These are phyloP conservation scores for Alaudala cheleensis DNA, from an alignment of 2,113 vertebrate species.

Conservation along the genomic window DNA sequence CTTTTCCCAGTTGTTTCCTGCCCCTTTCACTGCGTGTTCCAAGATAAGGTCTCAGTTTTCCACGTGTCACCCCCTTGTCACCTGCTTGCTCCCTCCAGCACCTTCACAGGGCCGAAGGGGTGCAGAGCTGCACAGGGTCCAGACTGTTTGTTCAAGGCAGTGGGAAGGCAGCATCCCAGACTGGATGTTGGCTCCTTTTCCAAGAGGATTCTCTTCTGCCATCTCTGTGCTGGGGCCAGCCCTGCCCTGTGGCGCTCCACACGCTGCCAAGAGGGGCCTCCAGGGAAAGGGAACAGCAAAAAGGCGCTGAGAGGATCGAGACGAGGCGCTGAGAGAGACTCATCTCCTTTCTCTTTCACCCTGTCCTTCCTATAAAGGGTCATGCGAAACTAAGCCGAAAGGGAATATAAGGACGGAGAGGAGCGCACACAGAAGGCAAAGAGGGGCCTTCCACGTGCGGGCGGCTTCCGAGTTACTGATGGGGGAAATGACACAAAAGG, in stretches of 20 bases:
- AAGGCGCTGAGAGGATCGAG: constrained; percentile 37
- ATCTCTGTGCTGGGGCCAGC: not conserved
- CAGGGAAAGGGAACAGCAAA: not conserved
- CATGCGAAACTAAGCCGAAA: constrained; percentile 36
- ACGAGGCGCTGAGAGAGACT: constrained; percentile 42
- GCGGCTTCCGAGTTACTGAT: not conserved
- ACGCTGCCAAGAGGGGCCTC: not conserved
- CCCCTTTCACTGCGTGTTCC: not conserved
- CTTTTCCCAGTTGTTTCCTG: not conserved
- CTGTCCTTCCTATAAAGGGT: constrained; percentile 39
- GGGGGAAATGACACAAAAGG: constrained; percentile 55
- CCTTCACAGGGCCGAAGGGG: not conserved
- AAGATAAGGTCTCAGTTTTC: not conserved
- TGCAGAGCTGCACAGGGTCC: not conserved
- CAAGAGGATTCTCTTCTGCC: not conserved
- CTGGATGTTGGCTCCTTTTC: not conserved
- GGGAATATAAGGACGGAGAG: constrained; percentile 44
- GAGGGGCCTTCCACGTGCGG: not conserved
- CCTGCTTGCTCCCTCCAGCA: rapidly evolving
- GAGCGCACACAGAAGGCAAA: not conserved
- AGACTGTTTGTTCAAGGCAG: not conserved
- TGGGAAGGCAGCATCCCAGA: not conserved
- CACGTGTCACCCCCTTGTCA: not conserved
- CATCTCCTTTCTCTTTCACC: constrained; percentile 57
- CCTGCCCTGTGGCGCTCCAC: not conserved